A percentile compares a stretch with the other conserved stretches of the same genome.
Conservation (phyloP, 1,140 invertebrate species). For the Diprion similis region DNA sequence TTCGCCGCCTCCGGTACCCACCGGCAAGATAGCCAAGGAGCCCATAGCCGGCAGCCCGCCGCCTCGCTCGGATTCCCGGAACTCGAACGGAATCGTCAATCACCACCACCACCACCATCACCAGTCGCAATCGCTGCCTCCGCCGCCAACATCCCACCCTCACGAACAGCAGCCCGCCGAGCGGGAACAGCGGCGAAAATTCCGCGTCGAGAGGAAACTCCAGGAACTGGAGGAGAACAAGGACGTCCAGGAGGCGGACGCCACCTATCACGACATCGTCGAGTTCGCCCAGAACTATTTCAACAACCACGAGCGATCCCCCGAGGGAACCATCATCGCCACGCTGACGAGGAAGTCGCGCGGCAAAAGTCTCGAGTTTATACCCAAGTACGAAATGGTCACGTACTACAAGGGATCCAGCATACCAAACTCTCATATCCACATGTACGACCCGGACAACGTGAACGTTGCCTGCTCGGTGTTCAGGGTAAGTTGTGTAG, state of each 20-base stretch:
- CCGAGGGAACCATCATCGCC: constrained; percentile 88
- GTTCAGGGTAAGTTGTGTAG: constrained; percentile 76
- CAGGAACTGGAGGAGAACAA: constrained; percentile 76
- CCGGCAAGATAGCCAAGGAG: constrained; percentile 47
- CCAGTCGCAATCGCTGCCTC: constrained; percentile 28
- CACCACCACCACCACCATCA: constrained; percentile 31
- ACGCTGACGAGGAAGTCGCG: constrained; percentile 82
- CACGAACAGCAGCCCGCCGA: constrained; percentile 57
- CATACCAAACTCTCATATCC: constrained; percentile 93
- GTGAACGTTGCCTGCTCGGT: constrained; percentile 88
- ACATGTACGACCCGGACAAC: constrained; percentile 95
- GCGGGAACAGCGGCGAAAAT: constrained; percentile 79
- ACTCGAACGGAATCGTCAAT: constrained; percentile 34
- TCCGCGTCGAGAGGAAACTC: constrained; percentile 84
- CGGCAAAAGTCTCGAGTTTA: constrained; percentile 76
- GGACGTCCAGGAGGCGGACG: constrained; percentile 60
- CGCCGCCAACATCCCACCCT: constrained; percentile 8
- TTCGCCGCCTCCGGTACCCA: constrained; percentile 63
- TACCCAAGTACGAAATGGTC: constrained; percentile 93
- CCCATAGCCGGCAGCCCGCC: constrained; percentile 36
- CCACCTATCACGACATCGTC: constrained; percentile 80
- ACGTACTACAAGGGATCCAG: constrained; percentile 85
- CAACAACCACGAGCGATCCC: constrained; percentile 86
- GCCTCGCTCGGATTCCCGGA: constrained; percentile 42
- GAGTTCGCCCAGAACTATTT: constrained; percentile 95